phyloP scores from a whole-genome alignment of 2,888 invertebrate species.

The Tenthredo mesomela region DNA sequence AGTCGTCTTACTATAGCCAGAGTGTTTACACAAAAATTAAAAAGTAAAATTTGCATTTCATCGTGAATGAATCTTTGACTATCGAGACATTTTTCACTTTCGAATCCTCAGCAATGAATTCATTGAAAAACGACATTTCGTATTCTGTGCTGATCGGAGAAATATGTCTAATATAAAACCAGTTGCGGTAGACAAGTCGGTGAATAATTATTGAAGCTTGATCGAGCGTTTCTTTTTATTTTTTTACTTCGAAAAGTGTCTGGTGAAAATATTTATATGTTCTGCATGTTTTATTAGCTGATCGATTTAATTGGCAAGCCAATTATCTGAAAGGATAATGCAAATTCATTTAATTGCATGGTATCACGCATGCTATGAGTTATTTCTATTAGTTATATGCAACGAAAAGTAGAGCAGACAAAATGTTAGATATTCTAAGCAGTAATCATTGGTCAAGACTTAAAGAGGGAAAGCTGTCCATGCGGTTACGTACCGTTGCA shows the following conservation, averaged over 20 bases:
- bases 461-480: constrained; percentile 50
- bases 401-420: constrained; percentile 24
- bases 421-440: constrained; percentile 25
- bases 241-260: not conserved
- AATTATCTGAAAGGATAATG: not conserved
- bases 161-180: not conserved
- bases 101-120: not conserved
- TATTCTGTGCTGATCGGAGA: not conserved
- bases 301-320: not conserved
- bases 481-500: not conserved
- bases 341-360: not conserved
- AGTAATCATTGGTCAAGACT: constrained; percentile 31
- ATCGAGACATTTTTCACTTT: not conserved
- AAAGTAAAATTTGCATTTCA: not conserved
- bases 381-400: constrained; percentile 11
- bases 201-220: not conserved
- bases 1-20: not conserved
- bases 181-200: not conserved
- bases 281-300: not conserved
- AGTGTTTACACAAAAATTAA: not conserved
- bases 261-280: not conserved
- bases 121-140: not conserved
- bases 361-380: not conserved
- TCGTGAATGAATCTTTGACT: not conserved
- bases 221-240: not conserved